Evolutionary conservation across 2,888 invertebrate species (phyloP).

Genomic region (Sturmia bella): DNA sequence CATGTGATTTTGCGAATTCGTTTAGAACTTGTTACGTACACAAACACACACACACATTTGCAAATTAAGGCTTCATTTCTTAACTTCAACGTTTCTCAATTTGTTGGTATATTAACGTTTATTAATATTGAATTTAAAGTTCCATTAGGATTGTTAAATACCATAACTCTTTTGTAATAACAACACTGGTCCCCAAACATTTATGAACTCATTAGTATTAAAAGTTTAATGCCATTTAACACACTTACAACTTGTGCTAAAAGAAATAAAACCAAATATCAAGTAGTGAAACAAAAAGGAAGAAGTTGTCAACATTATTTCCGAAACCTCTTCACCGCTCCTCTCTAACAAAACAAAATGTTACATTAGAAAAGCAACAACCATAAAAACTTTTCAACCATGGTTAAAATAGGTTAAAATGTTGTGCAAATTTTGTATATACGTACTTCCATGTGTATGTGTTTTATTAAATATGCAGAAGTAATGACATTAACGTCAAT

Average conservation of each 20-base stretch:
- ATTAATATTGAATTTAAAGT: constrained; percentile 43
- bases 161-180: constrained; percentile 41
- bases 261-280: constrained; percentile 26
- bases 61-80: neutral
- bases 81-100: neutral
- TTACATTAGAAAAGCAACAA: constrained; percentile 12
- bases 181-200: constrained; percentile 57
- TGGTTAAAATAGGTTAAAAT: constrained; percentile 25
- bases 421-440: neutral
- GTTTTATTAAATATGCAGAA: constrained; percentile 46
- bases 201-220: constrained; percentile 63
- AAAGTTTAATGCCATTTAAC: constrained; percentile 67
- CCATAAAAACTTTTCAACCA: neutral
- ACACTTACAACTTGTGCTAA: constrained; percentile 48
- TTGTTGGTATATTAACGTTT: constrained; percentile 2
- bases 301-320: constrained; percentile 64
- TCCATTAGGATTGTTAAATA: constrained; percentile 40
- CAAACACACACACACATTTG: too few relatives aligned
- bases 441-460: neutral
- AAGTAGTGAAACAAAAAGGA: neutral
- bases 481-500: constrained; percentile 65
- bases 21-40: too few relatives aligned
- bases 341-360: constrained; percentile 22
- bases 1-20: too few relatives aligned
- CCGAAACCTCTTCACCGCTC: neutral